phyloP scores from a whole-genome alignment of 1,140 invertebrate genomes.

The Lutraria rhynchaena region DNA sequence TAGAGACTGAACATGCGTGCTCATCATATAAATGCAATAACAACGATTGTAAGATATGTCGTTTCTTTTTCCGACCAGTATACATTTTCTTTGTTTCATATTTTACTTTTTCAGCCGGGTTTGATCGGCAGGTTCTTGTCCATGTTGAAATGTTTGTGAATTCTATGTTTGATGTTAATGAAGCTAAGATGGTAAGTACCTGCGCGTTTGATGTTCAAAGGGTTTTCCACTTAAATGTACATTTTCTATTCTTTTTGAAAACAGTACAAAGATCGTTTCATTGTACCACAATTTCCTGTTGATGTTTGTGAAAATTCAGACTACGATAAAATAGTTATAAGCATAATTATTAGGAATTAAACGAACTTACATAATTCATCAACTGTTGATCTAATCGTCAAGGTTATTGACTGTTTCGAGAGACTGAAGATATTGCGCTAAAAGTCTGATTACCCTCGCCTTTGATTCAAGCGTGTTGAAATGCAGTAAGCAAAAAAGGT shows the following conservation, averaged over 20 bases:
- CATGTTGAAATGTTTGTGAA: conserved; percentile 18
- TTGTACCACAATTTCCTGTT: not conserved
- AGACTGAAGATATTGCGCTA: too few species aligned
- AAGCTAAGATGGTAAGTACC: conserved; percentile 39
- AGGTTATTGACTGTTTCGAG: too few species aligned
- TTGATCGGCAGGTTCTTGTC: not conserved
- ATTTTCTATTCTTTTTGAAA: not conserved
- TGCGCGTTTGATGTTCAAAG: not conserved
- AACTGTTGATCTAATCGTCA: too few species aligned
- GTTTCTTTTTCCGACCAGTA: not conserved
- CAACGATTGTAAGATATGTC: too few species aligned
- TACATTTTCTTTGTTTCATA: too few species aligned
- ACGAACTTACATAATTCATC: not conserved
- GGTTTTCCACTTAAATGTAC: too few species aligned
- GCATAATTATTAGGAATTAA: not conserved
- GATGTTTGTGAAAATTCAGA: not conserved
- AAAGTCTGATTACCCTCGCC: too few species aligned
- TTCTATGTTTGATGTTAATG: conserved; percentile 18
- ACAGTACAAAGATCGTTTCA: not conserved
- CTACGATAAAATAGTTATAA: not conserved
- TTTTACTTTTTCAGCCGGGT: not conserved
- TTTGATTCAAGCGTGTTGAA: too few species aligned
- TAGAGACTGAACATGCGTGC: too few species aligned
- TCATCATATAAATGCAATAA: too few species aligned
- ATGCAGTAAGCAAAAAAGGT: too few species aligned